phyloP scores from a whole-genome alignment of 2,113 vertebrate genomes.

The Corythaeola cristata region DNA sequence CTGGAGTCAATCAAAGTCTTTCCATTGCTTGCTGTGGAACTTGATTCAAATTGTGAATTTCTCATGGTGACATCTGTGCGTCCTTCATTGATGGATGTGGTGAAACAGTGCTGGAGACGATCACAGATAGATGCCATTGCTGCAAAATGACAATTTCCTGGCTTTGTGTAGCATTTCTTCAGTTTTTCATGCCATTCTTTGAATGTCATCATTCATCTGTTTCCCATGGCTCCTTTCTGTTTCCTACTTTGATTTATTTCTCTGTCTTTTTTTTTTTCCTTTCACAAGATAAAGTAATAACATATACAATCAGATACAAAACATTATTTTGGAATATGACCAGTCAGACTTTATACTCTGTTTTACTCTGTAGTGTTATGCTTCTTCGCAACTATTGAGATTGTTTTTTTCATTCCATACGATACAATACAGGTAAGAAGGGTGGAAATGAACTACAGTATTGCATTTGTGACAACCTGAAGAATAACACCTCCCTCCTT shows the following conservation, averaged over 20 bases:
- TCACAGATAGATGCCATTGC: conserved; percentile 22
- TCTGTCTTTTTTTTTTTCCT: background rate
- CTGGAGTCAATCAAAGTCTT: conserved; percentile 6
- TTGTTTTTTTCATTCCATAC: background rate
- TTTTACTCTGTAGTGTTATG: background rate
- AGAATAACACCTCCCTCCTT: background rate
- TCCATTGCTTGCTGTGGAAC: background rate
- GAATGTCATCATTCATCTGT: conserved; percentile 59
- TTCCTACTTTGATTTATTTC: conserved; percentile 26
- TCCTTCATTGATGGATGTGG: conserved; percentile 15
- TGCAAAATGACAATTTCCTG: conserved; percentile 61
- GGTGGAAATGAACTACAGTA: background rate
- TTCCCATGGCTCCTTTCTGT: conserved; percentile 43
- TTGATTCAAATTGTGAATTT: conserved; percentile 5
- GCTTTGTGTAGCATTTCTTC: conserved; percentile 53
- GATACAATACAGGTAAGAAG: background rate
- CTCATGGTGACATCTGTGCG: background rate
- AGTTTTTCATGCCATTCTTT: conserved; percentile 35
- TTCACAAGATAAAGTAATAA: background rate
- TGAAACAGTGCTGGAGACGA: background rate
- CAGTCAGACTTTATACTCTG: background rate
- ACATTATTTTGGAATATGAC: background rate
- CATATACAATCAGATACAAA: background rate
- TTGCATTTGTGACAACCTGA: background rate
- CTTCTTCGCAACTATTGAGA: background rate